Evolutionary conservation across 2,113 vertebrate genomes (phyloP).

Genomic region (Taxidea taxus): DNA sequence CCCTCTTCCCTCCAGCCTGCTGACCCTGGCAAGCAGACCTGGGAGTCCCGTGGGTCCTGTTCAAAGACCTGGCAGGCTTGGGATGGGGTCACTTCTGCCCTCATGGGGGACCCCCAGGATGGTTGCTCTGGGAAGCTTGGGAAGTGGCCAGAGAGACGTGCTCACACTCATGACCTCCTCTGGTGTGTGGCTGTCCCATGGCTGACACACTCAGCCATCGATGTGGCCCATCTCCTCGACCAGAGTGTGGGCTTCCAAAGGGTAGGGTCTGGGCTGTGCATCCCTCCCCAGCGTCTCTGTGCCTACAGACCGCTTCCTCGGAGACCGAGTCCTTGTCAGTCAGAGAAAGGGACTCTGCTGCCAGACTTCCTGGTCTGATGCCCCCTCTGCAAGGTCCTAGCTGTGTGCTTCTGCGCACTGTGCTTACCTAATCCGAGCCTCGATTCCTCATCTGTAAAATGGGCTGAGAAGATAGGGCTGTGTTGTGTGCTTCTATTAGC

Average conservation of each 20-base stretch:
- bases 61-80: too few relatives aligned
- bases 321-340: not conserved
- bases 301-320: accelerated
- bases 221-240: not conserved
- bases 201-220: accelerated
- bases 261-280: not conserved
- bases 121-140: not conserved
- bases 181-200: accelerated
- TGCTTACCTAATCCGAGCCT: not conserved
- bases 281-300: not conserved
- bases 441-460: not conserved
- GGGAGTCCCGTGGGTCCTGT: not conserved
- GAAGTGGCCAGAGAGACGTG: not conserved
- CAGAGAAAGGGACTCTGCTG: not conserved
- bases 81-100: not conserved
- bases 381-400: too few relatives aligned
- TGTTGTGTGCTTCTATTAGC: too few relatives aligned
- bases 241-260: not conserved
- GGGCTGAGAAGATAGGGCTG: not conserved
- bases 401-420: not conserved
- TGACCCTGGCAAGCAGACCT: not conserved
- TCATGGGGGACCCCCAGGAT: not conserved
- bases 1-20: too few relatives aligned
- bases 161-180: not conserved
- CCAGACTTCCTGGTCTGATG: not conserved